Percentiles rank a stretch among this genome's conserved stretches.
These are phyloP conservation scores for Cephonodes hylas DNA, from an alignment of 2,888 invertebrate species.

Conservation along the genomic window DNA sequence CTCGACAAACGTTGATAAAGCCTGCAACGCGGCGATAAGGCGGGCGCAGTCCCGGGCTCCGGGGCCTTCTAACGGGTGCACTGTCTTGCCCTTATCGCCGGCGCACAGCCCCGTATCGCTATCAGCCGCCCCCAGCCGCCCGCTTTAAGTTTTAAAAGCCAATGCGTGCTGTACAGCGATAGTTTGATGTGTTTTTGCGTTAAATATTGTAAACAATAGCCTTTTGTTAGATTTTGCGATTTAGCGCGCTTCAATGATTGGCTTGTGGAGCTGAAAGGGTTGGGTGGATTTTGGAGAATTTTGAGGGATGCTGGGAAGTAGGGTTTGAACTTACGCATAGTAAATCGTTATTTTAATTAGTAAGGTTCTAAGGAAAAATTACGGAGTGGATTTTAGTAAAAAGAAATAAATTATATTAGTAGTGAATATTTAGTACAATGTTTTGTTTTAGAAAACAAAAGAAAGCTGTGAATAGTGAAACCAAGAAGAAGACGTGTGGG, in stretches of 20 bases:
- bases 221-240: conserved; percentile 10
- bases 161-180: conserved; percentile 21
- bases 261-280: too few relatives aligned
- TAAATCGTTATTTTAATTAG: too few relatives aligned
- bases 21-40: conserved; percentile 16
- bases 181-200: conserved; percentile 13
- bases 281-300: too few relatives aligned
- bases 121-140: conserved; percentile 41
- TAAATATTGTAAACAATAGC: conserved; percentile 5
- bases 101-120: conserved; percentile 56
- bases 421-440: not conserved
- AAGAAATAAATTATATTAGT: not conserved
- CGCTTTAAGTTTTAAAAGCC: conserved; percentile 31
- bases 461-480: conserved; percentile 27
- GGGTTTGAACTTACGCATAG: too few relatives aligned
- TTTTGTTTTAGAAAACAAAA: conserved; percentile 27
- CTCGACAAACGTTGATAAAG: not conserved
- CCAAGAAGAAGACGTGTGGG: conserved; percentile 39
- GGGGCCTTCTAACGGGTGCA: conserved; percentile 17
- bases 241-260: not conserved
- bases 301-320: too few relatives aligned
- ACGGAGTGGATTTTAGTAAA: not conserved
- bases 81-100: conserved; percentile 43
- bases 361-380: not conserved
- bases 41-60: conserved; percentile 11